A percentile compares a stretch with the other conserved stretches of the same genome.
These are phyloP conservation scores for Holcopasites calliopsidis DNA, from an alignment of 1,140 invertebrate genomes.

Conservation along the genomic window DNA sequence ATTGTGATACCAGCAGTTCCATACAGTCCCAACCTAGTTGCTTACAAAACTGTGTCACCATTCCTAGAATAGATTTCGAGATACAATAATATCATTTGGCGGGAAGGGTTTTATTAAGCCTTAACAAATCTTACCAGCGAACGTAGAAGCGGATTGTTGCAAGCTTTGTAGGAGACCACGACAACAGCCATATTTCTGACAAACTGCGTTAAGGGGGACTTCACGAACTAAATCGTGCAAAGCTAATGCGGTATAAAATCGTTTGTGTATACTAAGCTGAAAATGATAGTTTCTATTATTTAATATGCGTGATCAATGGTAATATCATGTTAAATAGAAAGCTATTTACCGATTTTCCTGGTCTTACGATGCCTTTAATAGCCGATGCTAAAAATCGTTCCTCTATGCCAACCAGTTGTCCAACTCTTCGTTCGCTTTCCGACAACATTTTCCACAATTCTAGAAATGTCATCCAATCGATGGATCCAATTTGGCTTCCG, in stretches of 20 bases:
- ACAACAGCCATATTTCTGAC: conserved; percentile 90
- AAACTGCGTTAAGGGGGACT: conserved; percentile 88
- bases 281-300: conserved; percentile 16
- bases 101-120: neutral
- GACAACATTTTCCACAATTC: conserved; percentile 91
- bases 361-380: conserved; percentile 85
- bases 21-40: conserved; percentile 96
- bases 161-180: conserved; percentile 94
- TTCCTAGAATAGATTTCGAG: conserved; percentile 81
- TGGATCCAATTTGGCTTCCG: conserved; percentile 86
- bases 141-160: conserved; percentile 96
- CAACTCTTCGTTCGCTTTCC: conserved; percentile 91
- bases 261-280: conserved; percentile 78
- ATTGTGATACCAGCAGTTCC: conserved; percentile 93
- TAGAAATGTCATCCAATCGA: conserved; percentile 95
- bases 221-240: conserved; percentile 97
- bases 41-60: conserved; percentile 95
- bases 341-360: conserved; percentile 79
- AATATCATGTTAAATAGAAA: neutral
- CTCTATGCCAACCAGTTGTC: conserved; percentile 93
- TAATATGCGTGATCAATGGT: neutral
- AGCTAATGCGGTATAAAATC: conserved; percentile 96
- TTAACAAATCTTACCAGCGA: conserved; percentile 86
- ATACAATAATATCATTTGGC: neutral
- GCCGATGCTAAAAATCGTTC: conserved; percentile 93